Evolutionary conservation across 2,113 vertebrate species (phyloP), one percentile per base, ranked within the genome.

Genomic region (Toxostoma redivivum): DNA sequence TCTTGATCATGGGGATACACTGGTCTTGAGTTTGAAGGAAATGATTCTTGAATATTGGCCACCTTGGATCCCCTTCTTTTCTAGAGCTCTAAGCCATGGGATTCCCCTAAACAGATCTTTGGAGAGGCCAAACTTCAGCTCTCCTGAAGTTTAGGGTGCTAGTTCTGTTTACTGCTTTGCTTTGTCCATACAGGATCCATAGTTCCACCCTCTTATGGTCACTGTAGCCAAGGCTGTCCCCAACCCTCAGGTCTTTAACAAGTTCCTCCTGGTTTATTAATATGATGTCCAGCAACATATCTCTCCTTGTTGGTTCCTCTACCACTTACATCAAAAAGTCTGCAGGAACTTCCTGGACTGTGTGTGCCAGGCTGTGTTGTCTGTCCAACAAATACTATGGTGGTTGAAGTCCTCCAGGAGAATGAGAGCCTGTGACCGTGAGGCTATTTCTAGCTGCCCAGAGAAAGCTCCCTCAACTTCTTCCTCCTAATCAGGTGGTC

Each of bases 141-240:
- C 22, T 73, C 50, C 22, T 37, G 18, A 48, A 56, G 66, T 64
- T 80, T 31, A 66, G 15, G 10, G 27, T 28, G 58, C 67, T 50
- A 23, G 19, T 23, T 54, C 37, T 50, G 12, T 23, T 65, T 44
- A 37, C 5, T 57, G 50, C 14, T 50, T 80, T 64, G 14, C 5
- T 72, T 65, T 0, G 0, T 44, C 27, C 10, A 23, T 21, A 15
- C 13, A 57, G 35, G 51, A 72, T 65, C 27, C 0, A 0, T 22
- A 42, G 5, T 81, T 72, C 31, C 8, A 15, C 9, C 5, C 12
- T 65, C 21, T 37, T 37, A 50, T 16, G 53, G 33, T 57, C 33
- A 24, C 37, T 37, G 9, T 5, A 50, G 15, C 17, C 58, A 57
- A 50, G 35, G 50, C 27, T 44, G 15, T 35, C 2, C 18, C 22